A percentile compares a stretch with the other conserved stretches of the same genome.
Conservation (phyloP, 1,140 invertebrate species). For the Zaprionus davidi region DNA sequence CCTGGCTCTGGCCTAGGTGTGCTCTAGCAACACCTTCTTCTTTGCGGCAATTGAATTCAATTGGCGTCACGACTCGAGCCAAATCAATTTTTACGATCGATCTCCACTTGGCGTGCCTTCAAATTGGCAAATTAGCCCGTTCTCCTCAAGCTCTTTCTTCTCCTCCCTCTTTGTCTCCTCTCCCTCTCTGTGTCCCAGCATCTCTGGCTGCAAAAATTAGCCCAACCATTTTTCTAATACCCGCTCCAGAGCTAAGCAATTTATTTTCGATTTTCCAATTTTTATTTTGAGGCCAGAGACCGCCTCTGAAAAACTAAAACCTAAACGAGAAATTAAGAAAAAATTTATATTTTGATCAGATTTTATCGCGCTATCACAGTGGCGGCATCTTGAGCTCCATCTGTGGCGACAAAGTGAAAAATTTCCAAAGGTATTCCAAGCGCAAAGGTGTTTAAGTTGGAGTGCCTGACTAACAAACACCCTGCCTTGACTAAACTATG, state of each 20-base stretch:
- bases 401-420: constrained; percentile 71
- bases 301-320: constrained; percentile 20
- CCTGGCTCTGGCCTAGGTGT: constrained; percentile 29
- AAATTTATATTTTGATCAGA: constrained; percentile 67
- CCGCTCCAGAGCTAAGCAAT: constrained; percentile 4
- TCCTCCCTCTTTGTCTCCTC: not conserved
- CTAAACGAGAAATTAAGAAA: constrained; percentile 58
- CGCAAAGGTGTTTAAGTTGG: not conserved
- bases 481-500: not conserved
- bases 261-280: constrained; percentile 43
- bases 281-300: constrained; percentile 19
- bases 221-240: constrained; percentile 30
- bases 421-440: constrained; percentile 39
- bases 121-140: constrained; percentile 73
- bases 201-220: not conserved
- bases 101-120: constrained; percentile 67
- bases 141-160: not conserved
- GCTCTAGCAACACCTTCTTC: constrained; percentile 63
- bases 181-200: not conserved
- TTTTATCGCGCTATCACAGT: constrained; percentile 66
- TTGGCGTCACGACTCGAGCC: constrained; percentile 70
- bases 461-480: not conserved
- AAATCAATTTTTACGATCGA: constrained; percentile 81
- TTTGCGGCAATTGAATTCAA: constrained; percentile 72
- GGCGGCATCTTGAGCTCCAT: constrained; percentile 59